Percentiles rank a stretch among this genome's conserved stretches.
Evolutionary conservation across 2,797 vertebrate genomes (phyloP).

Genomic region (Dromococcyx pavoninus): DNA sequence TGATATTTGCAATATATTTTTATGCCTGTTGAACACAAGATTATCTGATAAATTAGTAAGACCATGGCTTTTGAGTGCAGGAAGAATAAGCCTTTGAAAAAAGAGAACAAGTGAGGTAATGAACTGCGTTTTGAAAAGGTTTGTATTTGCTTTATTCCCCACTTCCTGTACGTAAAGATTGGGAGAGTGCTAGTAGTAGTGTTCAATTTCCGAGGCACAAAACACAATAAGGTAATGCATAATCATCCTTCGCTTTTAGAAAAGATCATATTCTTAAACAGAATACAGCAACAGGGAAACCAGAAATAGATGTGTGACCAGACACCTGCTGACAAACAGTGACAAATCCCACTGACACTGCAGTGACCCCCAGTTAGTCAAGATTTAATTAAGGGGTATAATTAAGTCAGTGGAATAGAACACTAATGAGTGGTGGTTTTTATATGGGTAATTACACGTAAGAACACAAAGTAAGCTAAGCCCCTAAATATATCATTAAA

Average conservation of each 20-base stretch:
- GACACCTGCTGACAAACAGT: conserved; percentile 90
- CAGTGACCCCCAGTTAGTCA: conserved; percentile 83
- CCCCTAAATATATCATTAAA: conserved; percentile 72
- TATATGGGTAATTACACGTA: conserved; percentile 79
- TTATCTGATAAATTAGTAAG: conserved; percentile 50
- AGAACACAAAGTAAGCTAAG: conserved; percentile 71
- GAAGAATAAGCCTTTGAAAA: conserved; percentile 14
- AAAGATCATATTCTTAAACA: conserved; percentile 72
- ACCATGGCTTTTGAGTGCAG: background rate
- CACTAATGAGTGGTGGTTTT: conserved; percentile 80
- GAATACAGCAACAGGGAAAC: conserved; percentile 82
- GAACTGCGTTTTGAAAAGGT: background rate
- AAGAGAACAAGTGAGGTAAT: background rate
- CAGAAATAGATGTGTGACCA: conserved; percentile 87
- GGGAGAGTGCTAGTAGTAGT: background rate
- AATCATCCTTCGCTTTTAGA: conserved; percentile 15
- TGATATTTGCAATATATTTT: conserved; percentile 29
- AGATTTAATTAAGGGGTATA: conserved; percentile 88
- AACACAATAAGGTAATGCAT: background rate
- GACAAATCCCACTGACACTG: conserved; percentile 84
- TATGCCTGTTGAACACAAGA: conserved; percentile 25
- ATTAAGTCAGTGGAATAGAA: conserved; percentile 85
- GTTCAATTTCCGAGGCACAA: background rate
- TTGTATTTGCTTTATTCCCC: background rate
- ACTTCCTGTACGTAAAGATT: background rate